Base-by-base conservation (phyloP, 2,888 invertebrate genomes). In the Heliconius hortense region DNA sequence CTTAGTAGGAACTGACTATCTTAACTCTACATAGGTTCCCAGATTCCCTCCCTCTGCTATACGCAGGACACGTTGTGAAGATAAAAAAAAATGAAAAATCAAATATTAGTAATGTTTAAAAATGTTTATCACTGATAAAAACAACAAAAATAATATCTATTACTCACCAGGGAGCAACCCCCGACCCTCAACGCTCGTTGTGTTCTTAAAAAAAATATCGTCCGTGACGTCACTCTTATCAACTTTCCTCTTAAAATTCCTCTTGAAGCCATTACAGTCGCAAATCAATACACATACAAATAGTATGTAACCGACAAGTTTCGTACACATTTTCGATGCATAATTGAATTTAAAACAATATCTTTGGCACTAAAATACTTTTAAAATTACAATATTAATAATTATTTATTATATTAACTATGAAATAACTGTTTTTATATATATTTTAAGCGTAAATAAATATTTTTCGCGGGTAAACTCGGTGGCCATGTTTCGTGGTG, bases 281-380 rank as follows among this genome's bases (percentile, higher is more conserved):
- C 83, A 83, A 82, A 83, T 76, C 53, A 80, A 75, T 48, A 79
- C 68, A 75, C 77, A 79, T 67, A 81, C 70, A 79, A 80, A 77
- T 74, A 81, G 80, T 71, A 81, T 72, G 79, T 76, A 79, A 80
- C 79, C 78, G 67, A 80, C 74, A 64, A 78, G 83, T 84, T 85
- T 85, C 81, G 86, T 87, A 85, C 81, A 86, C 92, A 92, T 92
- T 85, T 90, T 92, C 86, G 85, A 87, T 84, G 87, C 90, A 90
- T 90, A 88, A 85, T 90, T 89, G 83, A 77, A 85, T 83, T 80
- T 78, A 82, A 77, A 82, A 81, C 81, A 78, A 80, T 64, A 74
- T 86, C 86, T 88, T 87, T 88, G 86, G 85, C 81, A 72, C 73
- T 64, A 59, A 75, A 78, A 76, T 73, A 67, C 71, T 53, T 73